Evolutionary conservation across 92 coral and sea anemone genomes (phyloP).

Genomic region (Porites rus): DNA sequence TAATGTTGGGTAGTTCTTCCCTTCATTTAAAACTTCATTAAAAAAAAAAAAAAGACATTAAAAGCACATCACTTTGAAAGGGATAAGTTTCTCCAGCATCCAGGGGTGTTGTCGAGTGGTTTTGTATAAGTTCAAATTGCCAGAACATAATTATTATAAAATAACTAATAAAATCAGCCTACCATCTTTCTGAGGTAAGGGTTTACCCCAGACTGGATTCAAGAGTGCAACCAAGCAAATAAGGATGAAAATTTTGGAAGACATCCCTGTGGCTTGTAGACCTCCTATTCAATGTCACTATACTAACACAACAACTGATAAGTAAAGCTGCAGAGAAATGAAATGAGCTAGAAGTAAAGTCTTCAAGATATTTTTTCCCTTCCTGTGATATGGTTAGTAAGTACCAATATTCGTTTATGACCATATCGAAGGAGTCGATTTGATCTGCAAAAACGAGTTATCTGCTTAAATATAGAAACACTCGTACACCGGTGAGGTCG

Average conservation of each 20-base stretch:
- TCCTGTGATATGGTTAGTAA: not conserved
- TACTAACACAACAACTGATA: not conserved
- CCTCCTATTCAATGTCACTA: not conserved
- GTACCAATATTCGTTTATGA: not conserved
- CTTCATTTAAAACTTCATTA: too few species aligned
- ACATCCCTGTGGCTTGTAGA: not conserved
- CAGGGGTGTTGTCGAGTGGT: too few species aligned
- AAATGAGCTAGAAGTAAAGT: not conserved
- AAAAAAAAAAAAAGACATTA: too few species aligned
- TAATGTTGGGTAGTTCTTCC: too few species aligned
- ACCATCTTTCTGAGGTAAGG: conserved; percentile 1
- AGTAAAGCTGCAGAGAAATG: not conserved
- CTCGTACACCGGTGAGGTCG: not conserved
- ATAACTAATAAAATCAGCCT: not conserved
- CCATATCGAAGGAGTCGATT: not conserved
- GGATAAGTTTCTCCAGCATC: too few species aligned
- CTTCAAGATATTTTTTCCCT: not conserved
- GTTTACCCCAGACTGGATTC: conserved; percentile 6
- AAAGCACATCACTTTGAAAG: too few species aligned
- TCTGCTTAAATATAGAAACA: not conserved
- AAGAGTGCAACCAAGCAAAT: not conserved
- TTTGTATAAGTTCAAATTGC: too few species aligned
- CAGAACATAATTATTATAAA: too few species aligned
- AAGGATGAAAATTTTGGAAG: conserved; percentile 2
- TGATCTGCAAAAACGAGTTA: not conserved